These are phyloP conservation scores for Gambusia yucatana DNA, from an alignment of 2,797 vertebrate species.

Conservation along the genomic window DNA sequence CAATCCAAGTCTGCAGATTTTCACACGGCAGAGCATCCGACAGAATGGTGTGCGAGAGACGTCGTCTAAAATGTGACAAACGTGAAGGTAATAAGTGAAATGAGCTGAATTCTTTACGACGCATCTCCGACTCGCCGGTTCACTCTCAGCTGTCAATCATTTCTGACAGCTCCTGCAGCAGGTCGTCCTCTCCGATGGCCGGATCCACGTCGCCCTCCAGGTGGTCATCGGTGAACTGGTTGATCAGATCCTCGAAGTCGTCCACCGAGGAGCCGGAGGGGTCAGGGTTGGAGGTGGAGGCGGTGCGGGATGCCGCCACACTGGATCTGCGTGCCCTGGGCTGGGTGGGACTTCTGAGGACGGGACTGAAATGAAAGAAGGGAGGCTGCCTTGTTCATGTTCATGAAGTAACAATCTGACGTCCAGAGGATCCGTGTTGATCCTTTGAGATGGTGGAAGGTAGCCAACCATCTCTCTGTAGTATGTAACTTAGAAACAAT, in stretches of 20 bases:
- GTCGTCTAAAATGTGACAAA: conserved; percentile 20
- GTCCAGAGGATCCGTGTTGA: background rate
- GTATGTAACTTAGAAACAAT: no score
- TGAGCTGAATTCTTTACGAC: background rate
- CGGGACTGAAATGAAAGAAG: conserved; percentile 48
- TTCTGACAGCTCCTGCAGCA: conserved; percentile 74
- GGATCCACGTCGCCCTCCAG: conserved; percentile 90
- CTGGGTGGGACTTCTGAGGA: conserved; percentile 64
- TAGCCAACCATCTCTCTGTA: background rate
- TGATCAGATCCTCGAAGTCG: conserved; percentile 93
- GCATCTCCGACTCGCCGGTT: background rate
- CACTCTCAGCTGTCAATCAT: conserved; percentile 77
- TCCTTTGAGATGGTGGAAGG: background rate
- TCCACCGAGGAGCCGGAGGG: conserved; percentile 79
- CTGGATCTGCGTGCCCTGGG: conserved; percentile 82
- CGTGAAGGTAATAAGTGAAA: conserved; percentile 6
- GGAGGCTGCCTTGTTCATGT: background rate
- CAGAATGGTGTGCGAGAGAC: conserved; percentile 11
- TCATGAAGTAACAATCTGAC: background rate
- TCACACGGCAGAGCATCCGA: conserved; percentile 29
- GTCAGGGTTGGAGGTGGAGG: conserved; percentile 43
- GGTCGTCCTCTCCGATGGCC: conserved; percentile 85
- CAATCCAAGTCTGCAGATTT: background rate
- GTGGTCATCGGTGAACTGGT: conserved; percentile 92
- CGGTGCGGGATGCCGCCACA: conserved; percentile 44